phyloP scores from a whole-genome alignment of 2,797 vertebrate species.

The Calcarius lapponicus region DNA sequence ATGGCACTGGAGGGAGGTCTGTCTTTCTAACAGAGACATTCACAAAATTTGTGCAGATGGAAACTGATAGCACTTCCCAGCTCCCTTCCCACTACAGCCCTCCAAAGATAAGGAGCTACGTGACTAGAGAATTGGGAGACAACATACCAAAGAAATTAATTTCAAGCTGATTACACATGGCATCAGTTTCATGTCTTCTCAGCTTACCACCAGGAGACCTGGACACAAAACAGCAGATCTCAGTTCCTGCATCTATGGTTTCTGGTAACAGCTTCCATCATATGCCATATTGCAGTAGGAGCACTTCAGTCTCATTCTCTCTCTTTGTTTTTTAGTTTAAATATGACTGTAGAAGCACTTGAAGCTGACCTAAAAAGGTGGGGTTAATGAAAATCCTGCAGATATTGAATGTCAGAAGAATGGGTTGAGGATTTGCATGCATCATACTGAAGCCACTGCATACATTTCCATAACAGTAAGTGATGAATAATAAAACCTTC shows the following conservation, averaged over 20 bases:
- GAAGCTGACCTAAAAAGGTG: neutral
- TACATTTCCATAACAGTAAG: slow-evolving; percentile 35
- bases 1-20: neutral
- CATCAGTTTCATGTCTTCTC: neutral
- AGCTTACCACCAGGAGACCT: neutral
- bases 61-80: neutral
- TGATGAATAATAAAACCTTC: slow-evolving; percentile 28
- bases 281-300: neutral
- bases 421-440: neutral
- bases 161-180: neutral
- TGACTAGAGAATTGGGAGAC: neutral
- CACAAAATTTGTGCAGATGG: neutral
- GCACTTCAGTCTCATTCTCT: neutral
- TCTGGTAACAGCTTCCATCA: neutral
- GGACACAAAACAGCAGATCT: neutral
- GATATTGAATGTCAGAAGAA: slow-evolving; percentile 10
- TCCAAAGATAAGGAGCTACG: neutral
- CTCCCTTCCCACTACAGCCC: neutral
- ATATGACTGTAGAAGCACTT: neutral
- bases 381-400: slow-evolving; percentile 4
- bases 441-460: neutral
- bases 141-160: neutral
- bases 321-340: neutral
- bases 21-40: neutral
- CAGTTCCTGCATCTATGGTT: neutral